Evolutionary conservation across 2,888 invertebrate species (phyloP).

Genomic region (Tenthredo scrophulariae): DNA sequence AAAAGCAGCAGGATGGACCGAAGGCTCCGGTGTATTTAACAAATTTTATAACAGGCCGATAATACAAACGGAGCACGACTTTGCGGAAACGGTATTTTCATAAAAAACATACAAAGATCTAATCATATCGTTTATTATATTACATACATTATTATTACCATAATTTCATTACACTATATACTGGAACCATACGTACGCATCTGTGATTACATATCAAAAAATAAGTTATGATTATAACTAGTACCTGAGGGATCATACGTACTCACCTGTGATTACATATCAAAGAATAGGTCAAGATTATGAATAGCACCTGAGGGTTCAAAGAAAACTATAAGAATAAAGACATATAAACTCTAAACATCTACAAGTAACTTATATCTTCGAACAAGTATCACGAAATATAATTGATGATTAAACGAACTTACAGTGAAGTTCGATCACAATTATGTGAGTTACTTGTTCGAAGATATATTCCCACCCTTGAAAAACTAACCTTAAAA

Average conservation of each 20-base stretch:
- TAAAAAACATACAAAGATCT: background rate
- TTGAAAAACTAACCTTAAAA: too few relatives aligned
- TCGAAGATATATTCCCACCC: too few relatives aligned
- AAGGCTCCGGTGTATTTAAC: background rate
- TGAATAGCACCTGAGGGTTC: background rate
- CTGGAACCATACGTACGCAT: background rate
- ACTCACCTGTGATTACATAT: background rate
- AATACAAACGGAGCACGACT: background rate
- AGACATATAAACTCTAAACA: background rate
- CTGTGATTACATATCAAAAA: too few relatives aligned
- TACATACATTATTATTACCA: background rate
- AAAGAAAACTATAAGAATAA: background rate
- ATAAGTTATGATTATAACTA: too few relatives aligned
- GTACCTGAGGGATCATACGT: too few relatives aligned
- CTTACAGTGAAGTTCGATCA: too few relatives aligned
- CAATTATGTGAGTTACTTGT: too few relatives aligned
- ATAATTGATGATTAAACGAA: constrained; percentile 10
- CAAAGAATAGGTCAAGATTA: background rate
- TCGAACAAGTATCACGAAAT: constrained; percentile 2
- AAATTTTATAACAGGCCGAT: background rate
- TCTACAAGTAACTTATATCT: constrained; percentile 11
- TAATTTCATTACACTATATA: background rate
- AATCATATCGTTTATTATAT: background rate
- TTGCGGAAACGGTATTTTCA: background rate
- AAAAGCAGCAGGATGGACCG: background rate